Evolutionary conservation across 2,113 vertebrate genomes (phyloP), one percentile per base, ranked within the genome.

Genomic region (Thunnus maccoyii): DNA sequence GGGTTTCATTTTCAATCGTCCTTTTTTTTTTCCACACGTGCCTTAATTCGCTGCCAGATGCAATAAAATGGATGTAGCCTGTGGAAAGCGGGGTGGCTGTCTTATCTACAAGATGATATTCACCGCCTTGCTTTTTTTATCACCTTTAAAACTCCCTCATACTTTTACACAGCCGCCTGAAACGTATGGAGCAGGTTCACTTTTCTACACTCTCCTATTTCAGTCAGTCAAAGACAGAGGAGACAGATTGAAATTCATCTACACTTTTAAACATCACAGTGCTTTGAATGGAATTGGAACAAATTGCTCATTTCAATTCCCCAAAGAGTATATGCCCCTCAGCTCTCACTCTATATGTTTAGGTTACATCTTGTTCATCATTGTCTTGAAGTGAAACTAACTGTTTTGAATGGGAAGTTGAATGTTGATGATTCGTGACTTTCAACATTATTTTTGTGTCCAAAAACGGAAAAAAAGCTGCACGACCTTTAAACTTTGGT

Each of bases 11-110:
- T 95, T 94, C 95, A 94, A 92, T 87, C 75, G 78, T 64, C 82
- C 86, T 80, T 81, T 74, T 90, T 22, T 86, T 72, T 41, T 11
- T 79, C 80, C 32, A 83, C 93, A 89, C 86, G 85, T 88, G 91
- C 94, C 95, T 96, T 96, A 96, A 97, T 97, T 96, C 94, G 91
- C 95, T 96, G 96, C 95, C 94, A 95, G 94, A 95, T 83, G 89
- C 86, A 94, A 95, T 96, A 95, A 95, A 95, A 92, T 81, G 86
- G 64, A 92, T 92, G 92, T 87, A 92, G 93, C 94, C 92, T 90
- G 92, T 93, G 95, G 95, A 96, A 91, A 95, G 84, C 70, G 60
- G 92, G 88, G 91, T 86, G 84, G 92, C 92, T 95, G 93, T 95
- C 94, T 96, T 96, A 94, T 92, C 89, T 92, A 87, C 88, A 87